These are phyloP conservation scores for Tauraco erythrolophus DNA, from an alignment of 2,113 vertebrate species.

Conservation along the genomic window DNA sequence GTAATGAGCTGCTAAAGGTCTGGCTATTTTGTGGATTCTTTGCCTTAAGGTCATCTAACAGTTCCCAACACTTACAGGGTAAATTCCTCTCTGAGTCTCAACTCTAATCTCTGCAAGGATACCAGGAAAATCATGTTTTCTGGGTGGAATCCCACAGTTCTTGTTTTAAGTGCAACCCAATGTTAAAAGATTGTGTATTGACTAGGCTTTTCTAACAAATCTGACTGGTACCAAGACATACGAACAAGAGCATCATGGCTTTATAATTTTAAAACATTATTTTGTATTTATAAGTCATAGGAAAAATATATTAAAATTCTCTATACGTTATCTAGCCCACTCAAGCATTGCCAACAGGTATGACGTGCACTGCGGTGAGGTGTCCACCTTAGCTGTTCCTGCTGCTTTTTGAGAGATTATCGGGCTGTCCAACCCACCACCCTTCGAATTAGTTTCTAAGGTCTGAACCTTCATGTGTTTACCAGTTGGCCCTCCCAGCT, in stretches of 20 bases:
- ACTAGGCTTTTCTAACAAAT: not conserved
- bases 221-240: not conserved
- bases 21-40: not conserved
- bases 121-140: not conserved
- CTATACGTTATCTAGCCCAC: not conserved
- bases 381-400: not conserved
- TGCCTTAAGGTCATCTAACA: not conserved
- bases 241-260: accelerated
- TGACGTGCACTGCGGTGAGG: not conserved
- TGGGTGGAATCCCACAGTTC: not conserved
- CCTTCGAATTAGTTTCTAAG: not conserved
- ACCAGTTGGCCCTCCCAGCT: not conserved
- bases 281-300: not conserved
- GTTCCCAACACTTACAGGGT: not conserved
- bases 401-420: not conserved
- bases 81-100: not conserved
- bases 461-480: not conserved
- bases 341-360: not conserved
- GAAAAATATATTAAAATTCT: not conserved
- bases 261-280: not conserved
- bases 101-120: not conserved
- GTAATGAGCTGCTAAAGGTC: not conserved
- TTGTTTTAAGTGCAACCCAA: not conserved
- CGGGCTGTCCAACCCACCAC: not conserved
- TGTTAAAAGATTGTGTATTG: not conserved